Evolutionary conservation across 2,888 invertebrate genomes (phyloP).

Genomic region (Cylloceria caligata): DNA sequence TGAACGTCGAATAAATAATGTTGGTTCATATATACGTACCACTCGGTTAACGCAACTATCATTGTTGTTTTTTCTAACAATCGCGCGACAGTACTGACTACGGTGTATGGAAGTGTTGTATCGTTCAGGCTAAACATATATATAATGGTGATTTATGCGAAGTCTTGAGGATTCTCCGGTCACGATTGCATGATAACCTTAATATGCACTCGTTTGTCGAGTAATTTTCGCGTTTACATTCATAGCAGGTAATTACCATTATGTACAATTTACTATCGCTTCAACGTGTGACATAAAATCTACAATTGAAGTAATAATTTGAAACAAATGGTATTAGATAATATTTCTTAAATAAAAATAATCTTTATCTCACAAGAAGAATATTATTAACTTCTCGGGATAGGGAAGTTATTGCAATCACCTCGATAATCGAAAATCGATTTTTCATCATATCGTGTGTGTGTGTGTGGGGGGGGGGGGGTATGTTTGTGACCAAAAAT

Average conservation of each 20-base stretch:
- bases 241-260: neutral
- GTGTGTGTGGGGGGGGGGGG: too few species aligned
- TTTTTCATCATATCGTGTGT: too few species aligned
- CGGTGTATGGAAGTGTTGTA: neutral
- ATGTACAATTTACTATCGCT: neutral
- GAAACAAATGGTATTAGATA: too few species aligned
- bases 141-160: conserved; percentile 46
- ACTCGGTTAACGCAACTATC: conserved; percentile 43
- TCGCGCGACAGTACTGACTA: neutral
- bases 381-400: too few species aligned
- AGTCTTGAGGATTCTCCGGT: conserved; percentile 60
- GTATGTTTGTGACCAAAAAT: too few species aligned
- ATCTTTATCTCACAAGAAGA: too few species aligned
- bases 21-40: conserved; percentile 35
- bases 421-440: too few species aligned
- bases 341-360: too few species aligned
- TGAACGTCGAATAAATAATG: conserved; percentile 51
- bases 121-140: conserved; percentile 27
- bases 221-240: neutral
- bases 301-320: neutral
- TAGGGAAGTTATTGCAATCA: too few species aligned
- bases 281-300: too few species aligned
- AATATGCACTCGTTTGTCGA: conserved; percentile 9
- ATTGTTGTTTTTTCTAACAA: conserved; percentile 21
- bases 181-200: conserved; percentile 24